Evolutionary conservation across 2,113 vertebrate genomes (phyloP), one percentile per base, ranked within the genome.

Genomic region (Piprites chloris): DNA sequence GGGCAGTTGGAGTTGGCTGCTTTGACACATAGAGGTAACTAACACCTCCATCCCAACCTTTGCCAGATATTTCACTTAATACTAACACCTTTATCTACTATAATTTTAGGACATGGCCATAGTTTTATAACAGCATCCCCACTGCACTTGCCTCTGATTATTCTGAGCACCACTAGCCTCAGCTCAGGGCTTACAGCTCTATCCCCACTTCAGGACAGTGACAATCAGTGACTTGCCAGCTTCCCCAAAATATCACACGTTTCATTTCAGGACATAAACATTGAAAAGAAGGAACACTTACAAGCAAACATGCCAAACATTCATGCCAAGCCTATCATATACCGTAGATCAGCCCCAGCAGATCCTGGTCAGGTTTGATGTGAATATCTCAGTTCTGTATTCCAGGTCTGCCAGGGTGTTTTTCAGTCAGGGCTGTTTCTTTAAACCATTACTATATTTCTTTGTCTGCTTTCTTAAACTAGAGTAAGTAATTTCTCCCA

Each of bases 401-500:
- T 87, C 32, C 56, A 85, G 68, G 32, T 87, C 27, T 68, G 8
- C 6, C 27, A 73, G 12, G 11, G 10, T 27, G 63, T 9, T 86
- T 84, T 90, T 52, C 55, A 81, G 33, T 55, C 65, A 52, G 12
- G 14, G 27, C 30, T 90, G 47, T 68, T 91, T 78, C 65, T 82
- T 94, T 92, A 93, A 96, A 75, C 24, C 9, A 49, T 75, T 44
- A 47, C 20, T 61, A 67, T 59, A 47, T 82, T 84, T 59, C 53
- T 59, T 41, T 39, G 30, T 61, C 65, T 85, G 44, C 35, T 91
- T 89, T 94, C 80, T 82, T 72, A 87, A 90, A 89, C 14, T 24
- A 68, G 16, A 85, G 65, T 63, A 90, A 90, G 59, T 65, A 56
- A 91, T 95, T 94, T 91, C 49, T 85, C 88, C 73, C 69, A 85